Evolutionary conservation across 2,888 invertebrate genomes (phyloP).

Genomic region (Lamellibrachia columna): DNA sequence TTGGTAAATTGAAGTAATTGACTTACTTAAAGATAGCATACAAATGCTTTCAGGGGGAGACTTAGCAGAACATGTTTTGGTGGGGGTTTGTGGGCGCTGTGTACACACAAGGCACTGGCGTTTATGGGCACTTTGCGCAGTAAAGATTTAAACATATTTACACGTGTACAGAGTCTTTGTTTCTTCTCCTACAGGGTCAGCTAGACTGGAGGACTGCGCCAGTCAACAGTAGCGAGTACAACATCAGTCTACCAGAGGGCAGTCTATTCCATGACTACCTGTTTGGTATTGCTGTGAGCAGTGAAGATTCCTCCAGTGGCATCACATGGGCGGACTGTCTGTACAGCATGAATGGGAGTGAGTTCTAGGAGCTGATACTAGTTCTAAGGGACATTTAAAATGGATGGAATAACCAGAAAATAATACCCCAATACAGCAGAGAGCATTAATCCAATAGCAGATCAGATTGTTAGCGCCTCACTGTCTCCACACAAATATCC

Average conservation of each 20-base stretch:
- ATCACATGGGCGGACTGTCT: neutral
- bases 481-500: neutral
- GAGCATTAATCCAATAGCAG: neutral
- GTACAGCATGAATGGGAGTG: neutral
- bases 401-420: neutral
- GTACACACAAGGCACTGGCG: too few relatives aligned
- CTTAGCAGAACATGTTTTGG: too few relatives aligned
- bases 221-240: neutral
- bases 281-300: neutral
- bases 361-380: neutral
- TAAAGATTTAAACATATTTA: too few relatives aligned
- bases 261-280: constrained; percentile 4
- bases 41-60: too few relatives aligned
- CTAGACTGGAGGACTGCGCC: neutral
- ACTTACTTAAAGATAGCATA: too few relatives aligned
- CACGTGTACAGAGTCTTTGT: neutral
- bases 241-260: constrained; percentile 16
- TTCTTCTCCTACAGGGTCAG: neutral
- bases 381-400: neutral
- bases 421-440: neutral
- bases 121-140: too few relatives aligned
- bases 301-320: neutral
- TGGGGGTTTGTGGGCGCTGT: too few relatives aligned
- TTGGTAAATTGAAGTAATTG: too few relatives aligned
- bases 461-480: neutral